Evolutionary conservation across 2,888 invertebrate species (phyloP), one percentile per base, ranked within the genome.

Genomic region (Sisyra terminalis): DNA sequence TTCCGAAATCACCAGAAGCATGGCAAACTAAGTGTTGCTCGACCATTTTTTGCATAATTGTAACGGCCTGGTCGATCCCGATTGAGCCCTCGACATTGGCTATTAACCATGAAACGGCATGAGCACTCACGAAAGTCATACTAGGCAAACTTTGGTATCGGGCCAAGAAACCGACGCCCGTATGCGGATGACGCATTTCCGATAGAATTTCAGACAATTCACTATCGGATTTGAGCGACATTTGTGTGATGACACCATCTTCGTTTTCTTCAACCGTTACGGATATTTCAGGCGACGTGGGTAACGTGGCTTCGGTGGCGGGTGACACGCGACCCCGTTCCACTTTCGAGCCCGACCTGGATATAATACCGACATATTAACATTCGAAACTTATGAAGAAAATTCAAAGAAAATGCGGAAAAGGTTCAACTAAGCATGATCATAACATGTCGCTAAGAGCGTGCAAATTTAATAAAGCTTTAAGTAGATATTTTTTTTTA

Each of bases 41-140:
- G 44, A 82, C 64, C 63, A 90, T 67, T 54, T 69, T 69, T 76
- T 82, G 61, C 44, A 65, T 59, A 29, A 63, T 53, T 56, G 58
- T 53, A 13, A 59, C 50, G 9, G 89, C 90, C 50, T 71, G 70
- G 29, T 73, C 72, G 38, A 72, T 63, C 17, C 69, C 69, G 1
- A 66, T 64, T 43, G 84, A 66, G 3, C 78, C 82, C 49, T 87
- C 86, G 57, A 93, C 74, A 46, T 84, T 80, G 24, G 71, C 71
- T 50, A 82, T 75, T 1, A 92, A 65, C 92, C 92, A 93, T 55
- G 79, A 75, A 16, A 90, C 77, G 2, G 90, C 90, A 64, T 96
- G 94, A 41, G 83, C 82, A 11, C 90, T 84, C 2, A 93, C 79
- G 62, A 96, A 96, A 0, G 88, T 82, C 54, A 77, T 76, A 16